Evolutionary conservation across 2,113 vertebrate genomes (phyloP).

Genomic region (Crotalus tigris): DNA sequence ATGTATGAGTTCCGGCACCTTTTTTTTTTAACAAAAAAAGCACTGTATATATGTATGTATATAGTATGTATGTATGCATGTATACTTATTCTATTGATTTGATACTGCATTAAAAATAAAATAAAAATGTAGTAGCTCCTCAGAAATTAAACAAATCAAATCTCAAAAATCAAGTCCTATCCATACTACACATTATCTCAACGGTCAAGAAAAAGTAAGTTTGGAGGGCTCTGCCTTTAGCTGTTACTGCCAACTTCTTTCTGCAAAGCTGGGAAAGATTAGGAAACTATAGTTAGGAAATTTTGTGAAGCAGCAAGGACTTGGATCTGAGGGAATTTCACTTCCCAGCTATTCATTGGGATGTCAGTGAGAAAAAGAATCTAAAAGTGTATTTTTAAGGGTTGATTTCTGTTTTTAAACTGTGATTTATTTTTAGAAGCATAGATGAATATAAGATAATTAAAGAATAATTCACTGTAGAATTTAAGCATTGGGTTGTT

Average conservation of each 20-base stretch:
- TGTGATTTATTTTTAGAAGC: background rate
- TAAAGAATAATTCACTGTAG: background rate
- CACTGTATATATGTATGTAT: background rate
- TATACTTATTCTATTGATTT: background rate
- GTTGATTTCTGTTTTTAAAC: constrained; percentile 32
- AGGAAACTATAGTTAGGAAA: constrained; percentile 23
- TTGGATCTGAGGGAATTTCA: constrained; percentile 29
- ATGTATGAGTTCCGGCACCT: too few species aligned
- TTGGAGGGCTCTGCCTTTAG: background rate
- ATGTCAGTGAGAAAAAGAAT: background rate
- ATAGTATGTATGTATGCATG: background rate
- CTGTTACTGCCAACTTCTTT: background rate
- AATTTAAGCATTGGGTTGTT: background rate
- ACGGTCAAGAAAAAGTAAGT: background rate
- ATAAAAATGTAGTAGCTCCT: background rate
- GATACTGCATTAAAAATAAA: background rate
- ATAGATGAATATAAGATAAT: background rate
- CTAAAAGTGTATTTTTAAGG: background rate
- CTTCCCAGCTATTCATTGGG: background rate
- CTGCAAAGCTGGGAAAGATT: constrained; percentile 10
- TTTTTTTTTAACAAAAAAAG: too few species aligned
- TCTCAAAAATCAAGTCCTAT: background rate
- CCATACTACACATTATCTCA: background rate
- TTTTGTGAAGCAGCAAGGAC: constrained; percentile 31
- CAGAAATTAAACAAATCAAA: background rate